Evolutionary conservation across 2,113 vertebrate species (phyloP).

Genomic region (Barbus barbus): DNA sequence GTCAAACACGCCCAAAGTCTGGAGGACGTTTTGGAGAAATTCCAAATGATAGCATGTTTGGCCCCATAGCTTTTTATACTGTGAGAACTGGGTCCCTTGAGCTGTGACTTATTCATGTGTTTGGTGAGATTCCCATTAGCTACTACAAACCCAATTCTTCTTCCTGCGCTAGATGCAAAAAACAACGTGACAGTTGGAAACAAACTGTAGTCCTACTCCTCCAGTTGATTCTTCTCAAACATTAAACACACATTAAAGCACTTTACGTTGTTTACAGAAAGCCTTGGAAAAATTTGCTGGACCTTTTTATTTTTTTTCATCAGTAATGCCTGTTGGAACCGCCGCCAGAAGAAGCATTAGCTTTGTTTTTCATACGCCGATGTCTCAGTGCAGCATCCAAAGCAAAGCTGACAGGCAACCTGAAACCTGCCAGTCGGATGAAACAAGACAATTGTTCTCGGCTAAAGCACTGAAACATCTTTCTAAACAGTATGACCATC

Average conservation of each 20-base stretch:
- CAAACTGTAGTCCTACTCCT: not conserved
- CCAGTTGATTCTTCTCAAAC: not conserved
- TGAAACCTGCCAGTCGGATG: conserved; percentile 63
- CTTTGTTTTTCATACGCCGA: conserved; percentile 65
- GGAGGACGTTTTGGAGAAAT: not conserved
- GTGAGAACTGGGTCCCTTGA: not conserved
- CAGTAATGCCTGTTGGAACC: conserved; percentile 26
- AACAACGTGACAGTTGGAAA: not conserved
- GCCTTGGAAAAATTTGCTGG: not conserved
- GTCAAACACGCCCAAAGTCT: not conserved
- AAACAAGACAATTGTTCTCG: conserved; percentile 68
- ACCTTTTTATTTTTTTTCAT: conserved; percentile 18
- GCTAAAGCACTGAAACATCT: conserved; percentile 61
- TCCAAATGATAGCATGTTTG: not conserved
- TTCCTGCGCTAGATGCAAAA: not conserved
- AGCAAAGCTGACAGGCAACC: conserved; percentile 74
- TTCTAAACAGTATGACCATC: conserved; percentile 57
- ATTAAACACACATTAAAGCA: not conserved
- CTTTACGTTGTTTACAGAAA: not conserved
- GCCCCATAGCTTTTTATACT: not conserved
- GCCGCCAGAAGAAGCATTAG: conserved; percentile 67
- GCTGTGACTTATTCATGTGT: conserved; percentile 8
- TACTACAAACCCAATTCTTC: not conserved
- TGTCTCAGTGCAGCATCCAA: conserved; percentile 65
- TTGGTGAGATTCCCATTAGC: not conserved